A percentile compares a stretch with the other conserved stretches of the same genome.
Evolutionary conservation across 1,140 invertebrate genomes (phyloP).

Genomic region (Coptotermes formosanus): DNA sequence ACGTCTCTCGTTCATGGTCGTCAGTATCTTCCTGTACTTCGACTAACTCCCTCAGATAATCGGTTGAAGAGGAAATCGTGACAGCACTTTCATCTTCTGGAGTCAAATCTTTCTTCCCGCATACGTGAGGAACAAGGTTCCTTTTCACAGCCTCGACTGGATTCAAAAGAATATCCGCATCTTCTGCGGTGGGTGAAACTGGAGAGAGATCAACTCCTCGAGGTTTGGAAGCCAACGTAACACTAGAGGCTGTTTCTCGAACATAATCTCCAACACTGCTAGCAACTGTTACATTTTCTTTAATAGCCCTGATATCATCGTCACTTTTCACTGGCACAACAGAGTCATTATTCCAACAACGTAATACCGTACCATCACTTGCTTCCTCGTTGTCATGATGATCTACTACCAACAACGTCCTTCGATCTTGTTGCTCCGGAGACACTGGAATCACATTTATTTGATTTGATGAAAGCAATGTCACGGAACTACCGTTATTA

Average conservation of each 20-base stretch:
- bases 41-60: slow-evolving; percentile 29
- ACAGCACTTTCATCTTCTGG: background rate
- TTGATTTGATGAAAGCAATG: slow-evolving; percentile 22
- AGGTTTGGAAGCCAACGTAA: background rate
- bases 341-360: background rate
- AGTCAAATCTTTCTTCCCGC: slow-evolving; percentile 51
- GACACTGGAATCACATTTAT: background rate
- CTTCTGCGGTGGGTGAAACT: background rate
- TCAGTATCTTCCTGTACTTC: background rate
- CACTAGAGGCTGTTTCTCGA: background rate
- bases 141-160: slow-evolving; percentile 68
- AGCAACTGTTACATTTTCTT: background rate
- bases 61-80: slow-evolving; percentile 24
- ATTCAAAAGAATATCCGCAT: slow-evolving; percentile 55
- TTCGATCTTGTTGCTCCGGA: background rate
- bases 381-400: background rate
- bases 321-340: background rate
- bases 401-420: slow-evolving; percentile 20
- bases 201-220: background rate
- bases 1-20: background rate
- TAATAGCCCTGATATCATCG: background rate
- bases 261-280: background rate
- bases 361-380: background rate
- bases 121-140: slow-evolving; percentile 69
- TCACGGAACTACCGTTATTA: slow-evolving; percentile 23